Base-by-base conservation (phyloP, 92 coral and sea anemone species). In the Isaurus tuberculatus region DNA sequence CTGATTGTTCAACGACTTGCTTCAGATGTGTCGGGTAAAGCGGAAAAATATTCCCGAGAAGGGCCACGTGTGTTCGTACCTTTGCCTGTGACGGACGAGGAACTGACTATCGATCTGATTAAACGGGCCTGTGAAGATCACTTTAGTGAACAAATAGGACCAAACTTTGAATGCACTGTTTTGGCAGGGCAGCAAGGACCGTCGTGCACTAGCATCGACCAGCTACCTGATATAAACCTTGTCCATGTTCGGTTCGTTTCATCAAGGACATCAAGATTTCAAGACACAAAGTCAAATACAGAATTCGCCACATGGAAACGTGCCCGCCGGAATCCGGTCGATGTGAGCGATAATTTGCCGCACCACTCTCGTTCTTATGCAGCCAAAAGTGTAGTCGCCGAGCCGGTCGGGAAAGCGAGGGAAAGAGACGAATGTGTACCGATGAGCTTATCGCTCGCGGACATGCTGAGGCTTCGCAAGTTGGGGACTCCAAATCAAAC, bases 381-480 rank as follows among this genome's bases (percentile, higher is more conserved):
- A 63, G 68, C 68, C 31, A 63, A 63, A 63, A 27, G 72, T 46
- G 69, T 67, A 81, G 19, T 40, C 44, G 46, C 73, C 51, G 26
- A 67, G 68, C 31, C 49, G 19, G 49, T 63, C 33, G n/a, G 40
- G 20, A 23, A 74, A n/a, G 72, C 85, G 68, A 78, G 69, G 60
- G 43, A 83, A 48, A 73, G 85, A 51, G 72, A 88, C 68, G 79
- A 89, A 74, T 83, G 83, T 29, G 80, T 71, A 23, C 89, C 89
- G 2, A 75, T 77, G 58, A 89, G 94, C 42, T 57, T 91, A 43
- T 91, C 90, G 10, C 67, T 88, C 7, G 77, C 90, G 8, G 87
- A 81, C 72, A 86, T 85, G 90, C 83, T 88, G 32, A 89, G 86
- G 64, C 85, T 89, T 51, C 92, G 89, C 30, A 65, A 85, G 46